phyloP scores from a whole-genome alignment of 2,113 vertebrate species.

The Halichoerus grypus region DNA sequence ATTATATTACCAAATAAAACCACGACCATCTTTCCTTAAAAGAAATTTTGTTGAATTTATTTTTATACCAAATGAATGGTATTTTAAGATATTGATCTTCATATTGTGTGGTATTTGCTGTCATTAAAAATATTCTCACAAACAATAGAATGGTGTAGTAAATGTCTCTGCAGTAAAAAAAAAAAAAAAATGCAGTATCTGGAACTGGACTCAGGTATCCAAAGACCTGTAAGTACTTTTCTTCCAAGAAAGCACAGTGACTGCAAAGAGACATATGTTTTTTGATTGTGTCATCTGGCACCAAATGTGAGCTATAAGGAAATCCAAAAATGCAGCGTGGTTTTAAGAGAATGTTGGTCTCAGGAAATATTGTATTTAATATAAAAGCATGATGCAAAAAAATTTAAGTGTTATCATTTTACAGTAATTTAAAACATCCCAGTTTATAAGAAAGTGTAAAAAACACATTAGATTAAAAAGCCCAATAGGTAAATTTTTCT shows the following conservation, averaged over 20 bases:
- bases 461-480: not conserved
- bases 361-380: conserved; percentile 11
- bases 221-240: not conserved
- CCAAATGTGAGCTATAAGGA: not conserved
- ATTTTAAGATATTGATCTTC: conserved; percentile 83
- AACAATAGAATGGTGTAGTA: not conserved
- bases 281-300: not conserved
- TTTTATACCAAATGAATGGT: conserved; percentile 78
- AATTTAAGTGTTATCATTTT: not conserved
- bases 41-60: conserved; percentile 73
- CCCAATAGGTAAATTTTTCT: not conserved
- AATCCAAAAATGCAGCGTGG: not conserved
- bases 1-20: conserved; percentile 80
- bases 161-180: not conserved
- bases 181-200: not conserved
- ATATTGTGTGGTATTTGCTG: conserved; percentile 82
- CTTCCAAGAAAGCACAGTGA: not conserved
- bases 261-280: not conserved
- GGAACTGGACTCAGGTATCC: not conserved
- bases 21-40: conserved; percentile 75
- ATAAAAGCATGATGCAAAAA: not conserved
- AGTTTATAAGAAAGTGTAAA: not conserved
- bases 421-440: not conserved
- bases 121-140: not conserved
- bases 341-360: not conserved